Base-by-base conservation (phyloP, 1,140 invertebrate species). In the Drosophila ironensis region DNA sequence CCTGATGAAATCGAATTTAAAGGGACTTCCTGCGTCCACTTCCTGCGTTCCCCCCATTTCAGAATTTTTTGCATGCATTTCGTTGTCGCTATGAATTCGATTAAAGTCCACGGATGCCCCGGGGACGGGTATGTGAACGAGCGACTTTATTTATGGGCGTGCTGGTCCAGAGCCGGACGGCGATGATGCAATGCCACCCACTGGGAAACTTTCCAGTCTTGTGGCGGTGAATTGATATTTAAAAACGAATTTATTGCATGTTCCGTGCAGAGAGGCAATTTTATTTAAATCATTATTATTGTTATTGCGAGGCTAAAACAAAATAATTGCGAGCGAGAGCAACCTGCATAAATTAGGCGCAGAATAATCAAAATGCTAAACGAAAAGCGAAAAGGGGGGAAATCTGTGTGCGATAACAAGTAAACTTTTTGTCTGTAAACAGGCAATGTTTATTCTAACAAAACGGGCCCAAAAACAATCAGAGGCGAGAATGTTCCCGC, bases 71-170 rank as follows among this genome's bases (percentile, higher is more conserved):
- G 22, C 17, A n/a, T 16, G 19, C 37, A 25, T 68, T 74, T 74
- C 47, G 48, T 6, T 60, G 68, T 67, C 11, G 33, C 19, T 30
- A 53, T 27, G 47, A 59, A 76, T 47, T 76, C 35, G 72, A 76
- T 76, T 76, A 76, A 76, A 76, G 41, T 24, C 51, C 72, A 70
- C 44, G 50, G n/a, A 38, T 45, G 42, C 12, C 16, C 7, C 60
- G 50, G n/a, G n/a, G n/a, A n/a, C n/a, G n/a, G n/a, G n/a, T 35
- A 12, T 28, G 33, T 37, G 30, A 3, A 17, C 22, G 24, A 45
- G 25, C 33, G 59, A 41, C 28, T 70, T 70, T 70, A 76, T 76
- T 74, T 74, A 70, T 74, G 61, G 50, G 33, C 38, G 22, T 47
- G 30, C 5, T 48, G 30, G 30, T 25, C 16, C 37, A 30, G 19